Evolutionary conservation across 2,888 invertebrate genomes (phyloP).

Genomic region (Tortrix viridana): DNA sequence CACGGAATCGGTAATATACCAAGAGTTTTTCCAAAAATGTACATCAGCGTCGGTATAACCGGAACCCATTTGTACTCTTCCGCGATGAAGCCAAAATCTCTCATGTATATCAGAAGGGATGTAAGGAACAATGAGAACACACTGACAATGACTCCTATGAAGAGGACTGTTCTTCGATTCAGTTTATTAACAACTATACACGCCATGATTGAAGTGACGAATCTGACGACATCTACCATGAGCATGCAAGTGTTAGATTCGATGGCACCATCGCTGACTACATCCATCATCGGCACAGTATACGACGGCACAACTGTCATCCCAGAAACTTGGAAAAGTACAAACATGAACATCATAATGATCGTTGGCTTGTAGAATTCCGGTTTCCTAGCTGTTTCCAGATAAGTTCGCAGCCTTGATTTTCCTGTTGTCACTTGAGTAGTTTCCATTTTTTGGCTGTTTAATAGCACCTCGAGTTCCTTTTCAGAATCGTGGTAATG

Average conservation of each 20-base stretch:
- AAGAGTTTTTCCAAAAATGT: constrained; percentile 83
- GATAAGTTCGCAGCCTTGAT: constrained; percentile 61
- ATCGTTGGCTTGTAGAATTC: constrained; percentile 85
- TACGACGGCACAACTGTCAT: constrained; percentile 89
- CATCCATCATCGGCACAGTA: constrained; percentile 86
- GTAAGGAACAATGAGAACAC: constrained; percentile 81
- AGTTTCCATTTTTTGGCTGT: constrained; percentile 63
- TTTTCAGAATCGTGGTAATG: constrained; percentile 66
- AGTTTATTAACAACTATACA: constrained; percentile 85
- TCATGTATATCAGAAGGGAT: constrained; percentile 69
- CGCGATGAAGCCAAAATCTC: constrained; percentile 63
- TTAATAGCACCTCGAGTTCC: constrained; percentile 76
- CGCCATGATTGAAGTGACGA: constrained; percentile 84
- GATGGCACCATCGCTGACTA: constrained; percentile 82
- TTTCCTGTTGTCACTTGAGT: constrained; percentile 61
- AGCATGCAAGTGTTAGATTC: constrained; percentile 86
- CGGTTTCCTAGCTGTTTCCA: constrained; percentile 62
- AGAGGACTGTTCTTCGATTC: constrained; percentile 85
- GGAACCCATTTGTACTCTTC: constrained; percentile 72
- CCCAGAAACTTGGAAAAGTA: constrained; percentile 87
- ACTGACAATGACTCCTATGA: constrained; percentile 85
- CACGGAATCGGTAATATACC: constrained; percentile 88
- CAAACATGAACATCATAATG: constrained; percentile 86
- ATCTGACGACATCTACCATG: constrained; percentile 86
- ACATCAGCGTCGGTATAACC: constrained; percentile 78